Evolutionary conservation across 2,113 vertebrate species (phyloP).

Genomic region (Pteruthius melanotis): DNA sequence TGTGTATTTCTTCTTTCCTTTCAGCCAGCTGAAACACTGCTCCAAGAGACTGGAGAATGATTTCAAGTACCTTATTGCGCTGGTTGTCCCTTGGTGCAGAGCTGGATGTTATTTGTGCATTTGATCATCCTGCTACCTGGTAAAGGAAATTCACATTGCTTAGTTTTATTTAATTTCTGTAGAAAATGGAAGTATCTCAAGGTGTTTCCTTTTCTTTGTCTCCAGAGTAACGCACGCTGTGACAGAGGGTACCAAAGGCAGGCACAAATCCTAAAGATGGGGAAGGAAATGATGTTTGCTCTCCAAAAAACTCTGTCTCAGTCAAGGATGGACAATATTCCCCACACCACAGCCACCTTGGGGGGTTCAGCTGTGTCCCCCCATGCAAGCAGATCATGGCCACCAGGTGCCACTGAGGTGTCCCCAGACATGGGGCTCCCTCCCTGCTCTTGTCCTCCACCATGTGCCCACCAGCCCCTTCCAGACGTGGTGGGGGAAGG

Average conservation of each 20-base stretch:
- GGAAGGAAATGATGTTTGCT: neutral
- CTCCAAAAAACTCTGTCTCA: neutral
- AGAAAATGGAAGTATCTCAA: neutral
- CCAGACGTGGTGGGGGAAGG: neutral
- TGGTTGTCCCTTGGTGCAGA: neutral
- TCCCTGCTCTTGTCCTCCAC: neutral
- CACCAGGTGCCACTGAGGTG: neutral
- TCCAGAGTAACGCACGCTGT: neutral
- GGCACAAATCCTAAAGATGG: neutral
- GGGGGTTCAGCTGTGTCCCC: neutral
- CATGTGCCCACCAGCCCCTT: neutral
- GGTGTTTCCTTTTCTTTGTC: neutral
- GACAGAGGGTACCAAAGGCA: neutral
- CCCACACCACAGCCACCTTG: neutral
- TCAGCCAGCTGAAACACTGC: neutral
- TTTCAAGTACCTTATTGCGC: neutral
- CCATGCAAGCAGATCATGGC: rapidly evolving
- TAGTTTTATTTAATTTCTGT: neutral
- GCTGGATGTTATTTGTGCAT: neutral
- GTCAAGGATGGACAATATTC: neutral
- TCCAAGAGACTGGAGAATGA: neutral
- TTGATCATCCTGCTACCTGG: neutral
- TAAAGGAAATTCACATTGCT: neutral
- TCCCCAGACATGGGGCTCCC: neutral
- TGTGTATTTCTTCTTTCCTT: neutral